These are phyloP conservation scores for Polyommatus iphigenia DNA, from an alignment of 2,888 invertebrate genomes.

Conservation along the genomic window DNA sequence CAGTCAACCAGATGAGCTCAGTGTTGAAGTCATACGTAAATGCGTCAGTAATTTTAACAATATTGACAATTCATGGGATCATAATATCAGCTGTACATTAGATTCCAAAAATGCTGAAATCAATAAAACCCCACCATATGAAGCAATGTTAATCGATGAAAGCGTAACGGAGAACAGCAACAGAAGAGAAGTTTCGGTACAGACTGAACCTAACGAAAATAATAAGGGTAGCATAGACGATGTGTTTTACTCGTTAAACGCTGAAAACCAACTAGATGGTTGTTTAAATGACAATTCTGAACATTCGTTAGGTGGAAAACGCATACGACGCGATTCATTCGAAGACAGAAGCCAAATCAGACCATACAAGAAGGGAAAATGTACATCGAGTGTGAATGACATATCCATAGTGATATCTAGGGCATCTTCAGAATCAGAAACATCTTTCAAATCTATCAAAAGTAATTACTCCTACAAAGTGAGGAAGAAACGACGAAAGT, in stretches of 20 bases:
- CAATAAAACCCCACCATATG: slow-evolving; percentile 59
- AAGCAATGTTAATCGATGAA: slow-evolving; percentile 58
- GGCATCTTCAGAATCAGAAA: slow-evolving; percentile 61
- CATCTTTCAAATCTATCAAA: slow-evolving; percentile 67
- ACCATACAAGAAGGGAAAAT: slow-evolving; percentile 64
- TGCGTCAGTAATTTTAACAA: slow-evolving; percentile 48
- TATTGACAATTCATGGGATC: slow-evolving; percentile 65
- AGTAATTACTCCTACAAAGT: slow-evolving; percentile 65
- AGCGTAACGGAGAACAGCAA: slow-evolving; percentile 47
- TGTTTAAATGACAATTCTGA: slow-evolving; percentile 56
- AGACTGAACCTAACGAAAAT: slow-evolving; percentile 56
- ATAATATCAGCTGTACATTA: slow-evolving; percentile 48
- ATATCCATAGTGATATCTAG: slow-evolving; percentile 51
- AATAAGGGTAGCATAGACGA: slow-evolving; percentile 51
- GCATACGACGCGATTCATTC: slow-evolving; percentile 56
- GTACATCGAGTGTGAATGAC: slow-evolving; percentile 53
- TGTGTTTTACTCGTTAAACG: slow-evolving; percentile 58
- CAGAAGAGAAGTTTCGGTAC: slow-evolving; percentile 53
- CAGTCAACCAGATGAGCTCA: slow-evolving; percentile 48
- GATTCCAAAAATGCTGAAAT: slow-evolving; percentile 50
- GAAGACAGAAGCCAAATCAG: slow-evolving; percentile 53
- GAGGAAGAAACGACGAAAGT: slow-evolving; percentile 63
- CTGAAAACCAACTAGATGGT: slow-evolving; percentile 55
- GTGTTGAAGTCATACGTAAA: slow-evolving; percentile 66
- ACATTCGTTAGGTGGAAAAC: slow-evolving; percentile 53